A percentile compares a stretch with the other conserved stretches of the same genome.
Conservation (phyloP, 2,113 vertebrate genomes). For the Tragelaphus imberbis region DNA sequence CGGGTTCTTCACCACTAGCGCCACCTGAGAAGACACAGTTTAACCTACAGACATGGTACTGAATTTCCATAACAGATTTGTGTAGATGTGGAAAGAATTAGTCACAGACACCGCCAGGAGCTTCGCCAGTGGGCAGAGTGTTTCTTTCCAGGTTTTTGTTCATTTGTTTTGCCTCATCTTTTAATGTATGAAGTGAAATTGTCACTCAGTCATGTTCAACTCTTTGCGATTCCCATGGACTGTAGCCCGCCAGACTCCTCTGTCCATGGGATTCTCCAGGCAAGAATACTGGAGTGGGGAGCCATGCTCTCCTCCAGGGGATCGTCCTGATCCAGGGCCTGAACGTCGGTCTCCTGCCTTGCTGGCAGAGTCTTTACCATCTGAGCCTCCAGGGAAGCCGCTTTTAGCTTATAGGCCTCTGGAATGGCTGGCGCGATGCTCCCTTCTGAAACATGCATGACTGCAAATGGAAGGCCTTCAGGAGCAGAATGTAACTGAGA, state of each 20-base stretch:
- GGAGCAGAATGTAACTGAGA: neutral
- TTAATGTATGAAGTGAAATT: too few species aligned
- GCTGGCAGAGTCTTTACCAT: neutral
- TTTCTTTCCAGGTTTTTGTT: too few species aligned
- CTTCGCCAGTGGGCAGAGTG: too few species aligned
- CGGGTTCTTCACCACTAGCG: too few species aligned
- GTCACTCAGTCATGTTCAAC: neutral
- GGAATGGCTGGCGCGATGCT: accelerated
- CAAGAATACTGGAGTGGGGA: neutral
- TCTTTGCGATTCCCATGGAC: neutral
- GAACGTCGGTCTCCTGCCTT: neutral
- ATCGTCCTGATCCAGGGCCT: neutral
- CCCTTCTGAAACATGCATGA: neutral
- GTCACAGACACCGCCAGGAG: too few species aligned
- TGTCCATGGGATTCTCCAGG: neutral
- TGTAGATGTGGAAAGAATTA: too few species aligned
- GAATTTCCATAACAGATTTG: too few species aligned
- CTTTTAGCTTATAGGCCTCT: accelerated
- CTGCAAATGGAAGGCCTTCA: too few species aligned
- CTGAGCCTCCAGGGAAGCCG: neutral
- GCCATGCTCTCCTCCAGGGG: neutral
- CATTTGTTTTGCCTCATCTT: too few species aligned
- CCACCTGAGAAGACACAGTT: too few species aligned
- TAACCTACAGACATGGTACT: too few species aligned
- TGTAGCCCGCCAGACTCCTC: neutral